A percentile compares a stretch with the other conserved stretches of the same genome.
These are phyloP conservation scores for Cottoperca gobio DNA, from an alignment of 2,797 vertebrate species.

Conservation along the genomic window DNA sequence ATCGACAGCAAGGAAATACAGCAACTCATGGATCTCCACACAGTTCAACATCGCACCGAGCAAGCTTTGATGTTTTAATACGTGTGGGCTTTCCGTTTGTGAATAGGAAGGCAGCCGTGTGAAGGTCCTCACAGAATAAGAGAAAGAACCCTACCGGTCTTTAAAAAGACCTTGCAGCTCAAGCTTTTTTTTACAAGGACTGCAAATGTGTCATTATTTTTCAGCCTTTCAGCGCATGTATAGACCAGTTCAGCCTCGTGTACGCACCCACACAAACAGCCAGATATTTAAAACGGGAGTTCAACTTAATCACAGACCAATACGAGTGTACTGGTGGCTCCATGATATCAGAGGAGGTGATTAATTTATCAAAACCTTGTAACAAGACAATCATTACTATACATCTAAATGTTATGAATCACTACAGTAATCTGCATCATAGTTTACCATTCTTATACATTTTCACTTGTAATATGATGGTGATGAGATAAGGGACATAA, in stretches of 20 bases:
- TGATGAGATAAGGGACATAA: not conserved
- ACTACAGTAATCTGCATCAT: not conserved
- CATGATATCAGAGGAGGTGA: accelerated
- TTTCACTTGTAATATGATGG: not conserved
- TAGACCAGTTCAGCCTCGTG: not conserved
- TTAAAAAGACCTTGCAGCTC: constrained; percentile 35
- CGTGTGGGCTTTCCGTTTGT: constrained; percentile 50
- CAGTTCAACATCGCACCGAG: constrained; percentile 57
- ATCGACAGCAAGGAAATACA: constrained; percentile 58
- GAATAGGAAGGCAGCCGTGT: constrained; percentile 54
- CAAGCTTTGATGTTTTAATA: constrained; percentile 64
- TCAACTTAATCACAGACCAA: not conserved
- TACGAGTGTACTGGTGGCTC: not conserved
- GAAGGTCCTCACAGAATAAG: constrained; percentile 40
- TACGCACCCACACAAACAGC: not conserved
- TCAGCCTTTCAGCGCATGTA: constrained; percentile 8
- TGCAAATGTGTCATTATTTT: constrained; percentile 34
- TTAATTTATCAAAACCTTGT: not conserved
- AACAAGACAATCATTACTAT: not conserved
- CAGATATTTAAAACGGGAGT: constrained; percentile 1
- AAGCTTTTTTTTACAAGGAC: constrained; percentile 54
- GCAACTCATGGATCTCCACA: constrained; percentile 60
- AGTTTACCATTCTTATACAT: not conserved
- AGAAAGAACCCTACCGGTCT: constrained; percentile 20
- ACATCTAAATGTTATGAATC: not conserved